A percentile compares a stretch with the other conserved stretches of the same genome.
Conservation (phyloP, 2,797 vertebrate genomes). For the Neostethus bicornis region DNA sequence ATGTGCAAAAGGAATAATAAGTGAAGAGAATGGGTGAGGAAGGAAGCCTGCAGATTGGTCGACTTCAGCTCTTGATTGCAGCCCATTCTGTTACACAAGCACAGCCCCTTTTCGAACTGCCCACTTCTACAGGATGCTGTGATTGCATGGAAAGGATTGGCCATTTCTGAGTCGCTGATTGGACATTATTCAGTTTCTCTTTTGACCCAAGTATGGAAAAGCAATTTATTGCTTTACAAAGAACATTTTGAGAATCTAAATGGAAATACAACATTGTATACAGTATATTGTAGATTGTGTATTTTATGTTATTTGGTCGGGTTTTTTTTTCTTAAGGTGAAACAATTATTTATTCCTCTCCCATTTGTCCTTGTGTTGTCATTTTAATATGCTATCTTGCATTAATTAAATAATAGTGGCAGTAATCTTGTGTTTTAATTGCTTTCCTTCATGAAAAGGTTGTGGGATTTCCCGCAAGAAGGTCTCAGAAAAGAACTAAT, state of each 20-base stretch:
- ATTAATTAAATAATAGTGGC: conserved; percentile 15
- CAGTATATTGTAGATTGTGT: too few relatives aligned
- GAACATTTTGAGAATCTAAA: conserved; percentile 8
- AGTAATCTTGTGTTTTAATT: conserved; percentile 44
- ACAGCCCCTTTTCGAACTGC: conserved; percentile 23
- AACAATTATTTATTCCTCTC: conserved; percentile 4
- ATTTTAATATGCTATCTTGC: conserved; percentile 22
- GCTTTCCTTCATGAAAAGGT: conserved; percentile 3
- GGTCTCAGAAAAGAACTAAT: conserved; percentile 40
- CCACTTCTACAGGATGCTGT: conserved; percentile 10
- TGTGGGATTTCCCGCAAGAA: conserved; percentile 33
- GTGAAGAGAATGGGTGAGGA: conserved; percentile 17
- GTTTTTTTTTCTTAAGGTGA: too few relatives aligned
- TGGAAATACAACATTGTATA: neutral
- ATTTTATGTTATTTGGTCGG: too few relatives aligned
- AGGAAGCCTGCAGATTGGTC: conserved; percentile 42
- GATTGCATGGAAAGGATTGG: conserved; percentile 40
- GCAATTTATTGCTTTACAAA: conserved; percentile 13
- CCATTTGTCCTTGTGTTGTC: neutral
- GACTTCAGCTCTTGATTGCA: conserved; percentile 54
- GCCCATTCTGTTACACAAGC: conserved; percentile 27
- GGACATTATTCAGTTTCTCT: conserved; percentile 18
- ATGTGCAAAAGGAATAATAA: conserved; percentile 43
- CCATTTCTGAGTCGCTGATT: conserved; percentile 34
- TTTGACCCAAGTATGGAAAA: conserved; percentile 12